phyloP scores from a whole-genome alignment of 2,888 invertebrate genomes.

The Heliconius charithonia region DNA sequence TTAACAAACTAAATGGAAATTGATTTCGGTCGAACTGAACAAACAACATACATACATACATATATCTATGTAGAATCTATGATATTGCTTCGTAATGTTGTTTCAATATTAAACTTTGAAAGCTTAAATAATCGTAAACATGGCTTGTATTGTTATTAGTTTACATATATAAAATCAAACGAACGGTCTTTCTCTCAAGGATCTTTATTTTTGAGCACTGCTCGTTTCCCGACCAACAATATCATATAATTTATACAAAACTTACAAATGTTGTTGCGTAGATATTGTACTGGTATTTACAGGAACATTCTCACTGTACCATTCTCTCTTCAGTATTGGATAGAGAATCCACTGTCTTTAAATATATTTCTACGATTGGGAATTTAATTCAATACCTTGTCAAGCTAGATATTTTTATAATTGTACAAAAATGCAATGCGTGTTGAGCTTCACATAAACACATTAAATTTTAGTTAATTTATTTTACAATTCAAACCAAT shows the following conservation, averaged over 20 bases:
- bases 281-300: neutral
- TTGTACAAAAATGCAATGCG: no score
- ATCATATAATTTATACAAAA: neutral
- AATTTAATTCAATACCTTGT: no score
- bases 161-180: neutral
- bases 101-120: slow-evolving; percentile 1
- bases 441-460: neutral
- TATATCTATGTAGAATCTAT: neutral
- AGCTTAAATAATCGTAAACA: neutral
- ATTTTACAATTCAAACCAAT: neutral
- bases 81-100: neutral
- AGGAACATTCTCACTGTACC: neutral
- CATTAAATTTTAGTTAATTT: no score
- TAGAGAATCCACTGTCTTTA: no score
- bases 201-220: neutral
- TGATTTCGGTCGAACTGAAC: neutral
- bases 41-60: neutral
- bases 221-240: neutral
- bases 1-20: slow-evolving; percentile 4
- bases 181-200: neutral
- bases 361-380: no score
- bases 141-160: slow-evolving; percentile 2
- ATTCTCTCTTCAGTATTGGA: no score
- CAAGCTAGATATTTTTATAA: no score
- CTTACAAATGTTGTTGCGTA: neutral